Evolutionary conservation across 2,113 vertebrate genomes (phyloP).

Genomic region (Passer domesticus): DNA sequence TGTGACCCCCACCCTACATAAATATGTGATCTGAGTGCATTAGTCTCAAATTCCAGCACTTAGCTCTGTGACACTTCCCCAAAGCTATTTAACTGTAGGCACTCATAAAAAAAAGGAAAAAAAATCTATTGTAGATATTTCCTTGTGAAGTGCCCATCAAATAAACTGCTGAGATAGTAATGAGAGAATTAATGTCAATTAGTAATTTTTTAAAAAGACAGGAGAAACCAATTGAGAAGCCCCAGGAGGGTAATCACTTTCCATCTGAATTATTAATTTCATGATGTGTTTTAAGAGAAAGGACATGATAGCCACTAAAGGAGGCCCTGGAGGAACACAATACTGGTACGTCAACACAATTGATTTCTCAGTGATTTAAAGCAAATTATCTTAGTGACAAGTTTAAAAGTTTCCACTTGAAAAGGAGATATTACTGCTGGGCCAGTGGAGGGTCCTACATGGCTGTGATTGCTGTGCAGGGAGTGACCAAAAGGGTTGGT

Average conservation of each 20-base stretch:
- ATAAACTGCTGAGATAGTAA: not conserved
- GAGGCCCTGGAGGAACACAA: not conserved
- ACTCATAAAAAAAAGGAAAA: not conserved
- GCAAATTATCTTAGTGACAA: not conserved
- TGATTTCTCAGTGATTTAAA: constrained; percentile 17
- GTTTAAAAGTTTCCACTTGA: not conserved
- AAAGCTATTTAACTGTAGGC: not conserved
- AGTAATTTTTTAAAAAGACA: constrained; percentile 20
- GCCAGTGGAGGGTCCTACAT: not conserved
- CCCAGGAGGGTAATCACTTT: constrained; percentile 16
- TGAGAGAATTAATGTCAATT: constrained; percentile 22
- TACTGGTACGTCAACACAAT: not conserved
- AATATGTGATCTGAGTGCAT: not conserved
- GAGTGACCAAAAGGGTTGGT: not conserved
- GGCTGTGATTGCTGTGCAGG: not conserved
- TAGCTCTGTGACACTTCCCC: not conserved
- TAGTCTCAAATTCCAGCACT: not conserved
- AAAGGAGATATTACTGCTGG: not conserved
- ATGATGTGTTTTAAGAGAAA: not conserved
- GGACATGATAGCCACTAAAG: not conserved
- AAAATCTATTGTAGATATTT: not conserved
- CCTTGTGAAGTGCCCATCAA: not conserved
- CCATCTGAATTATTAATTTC: constrained; percentile 25
- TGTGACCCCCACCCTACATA: not conserved
- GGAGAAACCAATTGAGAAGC: constrained; percentile 8